Evolutionary conservation across 1,140 invertebrate species (phyloP).

Genomic region (Bombus superbus): DNA sequence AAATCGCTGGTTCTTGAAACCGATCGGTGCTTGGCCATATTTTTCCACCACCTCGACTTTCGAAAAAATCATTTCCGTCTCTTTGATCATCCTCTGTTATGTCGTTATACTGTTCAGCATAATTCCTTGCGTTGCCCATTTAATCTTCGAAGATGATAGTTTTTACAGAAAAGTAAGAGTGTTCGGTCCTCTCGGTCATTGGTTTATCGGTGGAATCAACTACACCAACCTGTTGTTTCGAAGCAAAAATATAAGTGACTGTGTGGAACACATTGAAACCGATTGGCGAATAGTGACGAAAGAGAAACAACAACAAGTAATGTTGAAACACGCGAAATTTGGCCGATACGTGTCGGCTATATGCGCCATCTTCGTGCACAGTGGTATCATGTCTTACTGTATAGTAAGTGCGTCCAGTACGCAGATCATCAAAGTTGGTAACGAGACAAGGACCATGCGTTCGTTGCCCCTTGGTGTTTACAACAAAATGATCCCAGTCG

Average conservation of each 20-base stretch:
- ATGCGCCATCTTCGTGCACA: conserved; percentile 37
- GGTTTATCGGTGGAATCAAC: conserved; percentile 44
- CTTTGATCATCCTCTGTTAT: conserved; percentile 20
- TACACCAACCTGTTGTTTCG: conserved; percentile 38
- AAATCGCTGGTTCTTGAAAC: not conserved
- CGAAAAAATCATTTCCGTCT: conserved; percentile 12
- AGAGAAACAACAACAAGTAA: conserved; percentile 23
- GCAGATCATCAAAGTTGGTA: conserved; percentile 15
- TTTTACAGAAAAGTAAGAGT: conserved; percentile 20
- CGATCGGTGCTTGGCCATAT: not conserved
- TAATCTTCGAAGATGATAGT: conserved; percentile 22
- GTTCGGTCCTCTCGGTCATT: conserved; percentile 47
- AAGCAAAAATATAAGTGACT: conserved; percentile 39
- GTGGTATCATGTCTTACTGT: conserved; percentile 38
- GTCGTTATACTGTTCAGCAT: conserved; percentile 20
- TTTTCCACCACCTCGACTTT: not conserved
- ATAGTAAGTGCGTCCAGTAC: not conserved
- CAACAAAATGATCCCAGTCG: conserved; percentile 12
- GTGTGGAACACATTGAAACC: conserved; percentile 52
- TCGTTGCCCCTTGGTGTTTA: conserved; percentile 42
- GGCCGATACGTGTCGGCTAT: conserved; percentile 33
- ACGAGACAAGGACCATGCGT: conserved; percentile 17
- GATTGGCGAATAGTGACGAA: conserved; percentile 50
- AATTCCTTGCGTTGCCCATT: conserved; percentile 25
- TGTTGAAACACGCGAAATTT: conserved; percentile 45